Evolutionary conservation across 2,113 vertebrate genomes (phyloP), one percentile per base, ranked within the genome.

Genomic region (Dasyprocta punctata): DNA sequence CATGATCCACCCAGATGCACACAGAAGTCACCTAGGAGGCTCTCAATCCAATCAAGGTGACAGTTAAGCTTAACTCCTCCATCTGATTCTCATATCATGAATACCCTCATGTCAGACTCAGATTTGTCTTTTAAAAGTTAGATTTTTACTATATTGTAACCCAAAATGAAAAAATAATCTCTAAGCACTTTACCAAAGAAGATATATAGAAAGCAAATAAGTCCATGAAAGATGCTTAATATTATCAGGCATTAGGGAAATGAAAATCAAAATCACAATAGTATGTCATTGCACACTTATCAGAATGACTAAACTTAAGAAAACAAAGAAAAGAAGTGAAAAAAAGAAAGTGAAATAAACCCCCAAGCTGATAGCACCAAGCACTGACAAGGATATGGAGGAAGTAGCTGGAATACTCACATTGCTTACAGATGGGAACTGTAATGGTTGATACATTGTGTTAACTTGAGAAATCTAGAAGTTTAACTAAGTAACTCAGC

Each of bases 111-210:
- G 85, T 30, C 9, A 93, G 44, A 71, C 19, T 5, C 13, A 77
- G 38, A 86, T 28, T 24, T 47, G 22, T 47, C 86, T 73, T 93
- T 86, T 65, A 78, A 63, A 73, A 97, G 77, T 81, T 87, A 69
- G 41, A 14, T 63, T 90, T 86, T 87, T 84, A 95, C 17, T 13
- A 87, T 38, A 47, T 28, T 26, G 49, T 58, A 73, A 71, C 22
- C 13, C 38, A 69, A 84, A 89, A 63, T 56, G 1, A 24, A 61
- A 56, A 78, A 65, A 61, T 11, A 73, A 93, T 0, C 54, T 80
- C 83, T 84, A 92, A n/a, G n/a, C 4, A 80, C 26, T 89, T 92
- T 52, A 82, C 17, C 36, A 44, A 94, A 73, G 24, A 78, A 49
- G n/a, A 86, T 49, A 67, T 78, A 89, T 28, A 24, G 30, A 49